These are phyloP conservation scores for Tokudaia tokunoshimensis DNA, from an alignment of 2,797 vertebrate genomes.

Conservation along the genomic window DNA sequence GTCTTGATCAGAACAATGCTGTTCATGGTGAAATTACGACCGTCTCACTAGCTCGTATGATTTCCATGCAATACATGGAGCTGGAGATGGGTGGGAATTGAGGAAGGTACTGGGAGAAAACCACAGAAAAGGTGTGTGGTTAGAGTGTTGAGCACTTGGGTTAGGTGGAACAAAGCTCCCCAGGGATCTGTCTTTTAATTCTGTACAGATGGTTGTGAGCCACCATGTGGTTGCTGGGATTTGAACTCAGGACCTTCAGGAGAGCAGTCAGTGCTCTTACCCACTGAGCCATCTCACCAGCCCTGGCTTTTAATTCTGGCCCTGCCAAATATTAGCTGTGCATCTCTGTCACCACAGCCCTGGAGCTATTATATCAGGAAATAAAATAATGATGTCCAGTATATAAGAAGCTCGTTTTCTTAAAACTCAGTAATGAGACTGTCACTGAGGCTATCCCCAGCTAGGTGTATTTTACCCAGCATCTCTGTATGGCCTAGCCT, in stretches of 20 bases:
- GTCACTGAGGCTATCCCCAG: too few species aligned
- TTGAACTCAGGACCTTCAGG: too few species aligned
- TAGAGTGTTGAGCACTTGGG: neutral
- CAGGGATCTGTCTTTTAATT: neutral
- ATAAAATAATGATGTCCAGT: neutral
- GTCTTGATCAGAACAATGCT: too few species aligned
- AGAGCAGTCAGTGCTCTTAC: too few species aligned
- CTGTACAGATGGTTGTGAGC: too few species aligned
- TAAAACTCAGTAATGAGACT: neutral
- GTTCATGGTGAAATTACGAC: neutral
- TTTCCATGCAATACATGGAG: rapidly evolving
- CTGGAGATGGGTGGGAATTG: neutral
- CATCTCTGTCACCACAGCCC: neutral
- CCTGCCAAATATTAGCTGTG: neutral
- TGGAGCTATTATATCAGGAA: too few species aligned
- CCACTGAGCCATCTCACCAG: too few species aligned
- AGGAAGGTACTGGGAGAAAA: rapidly evolving
- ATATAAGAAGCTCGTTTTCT: neutral
- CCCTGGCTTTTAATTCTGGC: neutral
- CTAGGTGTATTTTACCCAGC: rapidly evolving
- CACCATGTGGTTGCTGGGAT: too few species aligned
- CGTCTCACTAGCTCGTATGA: neutral
- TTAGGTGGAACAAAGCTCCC: neutral
- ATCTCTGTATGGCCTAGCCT: neutral
- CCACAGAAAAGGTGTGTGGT: neutral